These are phyloP conservation scores for Drosophila grimshawi DNA, from an alignment of 1,140 invertebrate species.

Conservation along the genomic window DNA sequence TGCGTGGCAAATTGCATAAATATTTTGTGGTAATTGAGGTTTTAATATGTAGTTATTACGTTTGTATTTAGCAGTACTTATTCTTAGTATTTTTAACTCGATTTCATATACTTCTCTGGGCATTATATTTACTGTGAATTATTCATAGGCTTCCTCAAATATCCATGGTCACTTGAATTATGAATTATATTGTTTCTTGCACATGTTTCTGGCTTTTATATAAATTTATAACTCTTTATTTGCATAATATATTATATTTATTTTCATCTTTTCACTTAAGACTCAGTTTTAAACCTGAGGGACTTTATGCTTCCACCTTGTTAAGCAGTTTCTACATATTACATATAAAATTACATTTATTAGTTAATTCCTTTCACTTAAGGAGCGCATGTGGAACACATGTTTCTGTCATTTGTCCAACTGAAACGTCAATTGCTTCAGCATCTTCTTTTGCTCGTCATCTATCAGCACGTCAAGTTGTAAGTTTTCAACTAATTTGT, in stretches of 20 bases:
- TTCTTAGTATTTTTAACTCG: not conserved
- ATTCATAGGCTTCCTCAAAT: too few species aligned
- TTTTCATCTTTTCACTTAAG: too few species aligned
- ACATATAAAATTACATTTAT: not conserved
- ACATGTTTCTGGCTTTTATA: too few species aligned
- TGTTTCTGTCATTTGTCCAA: slow-evolving; percentile 11
- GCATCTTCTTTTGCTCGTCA: slow-evolving; percentile 13
- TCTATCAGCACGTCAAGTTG: slow-evolving; percentile 36
- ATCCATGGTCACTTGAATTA: too few species aligned
- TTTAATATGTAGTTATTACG: not conserved
- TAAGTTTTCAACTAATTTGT: slow-evolving; percentile 56
- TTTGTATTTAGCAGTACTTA: not conserved
- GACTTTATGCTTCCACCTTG: not conserved
- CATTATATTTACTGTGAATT: not conserved
- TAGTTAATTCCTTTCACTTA: not conserved
- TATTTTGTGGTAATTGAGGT: not conserved
- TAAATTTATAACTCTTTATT: not conserved
- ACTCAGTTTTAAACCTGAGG: too few species aligned
- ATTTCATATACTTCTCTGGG: too few species aligned
- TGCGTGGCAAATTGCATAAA: not conserved
- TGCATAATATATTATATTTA: too few species aligned
- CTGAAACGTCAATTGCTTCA: slow-evolving; percentile 21
- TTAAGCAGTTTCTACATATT: not conserved
- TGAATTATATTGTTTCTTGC: too few species aligned
- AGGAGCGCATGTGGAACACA: not conserved